Evolutionary conservation across 2,797 vertebrate species (phyloP).

Genomic region (Bovichtus diacanthus): DNA sequence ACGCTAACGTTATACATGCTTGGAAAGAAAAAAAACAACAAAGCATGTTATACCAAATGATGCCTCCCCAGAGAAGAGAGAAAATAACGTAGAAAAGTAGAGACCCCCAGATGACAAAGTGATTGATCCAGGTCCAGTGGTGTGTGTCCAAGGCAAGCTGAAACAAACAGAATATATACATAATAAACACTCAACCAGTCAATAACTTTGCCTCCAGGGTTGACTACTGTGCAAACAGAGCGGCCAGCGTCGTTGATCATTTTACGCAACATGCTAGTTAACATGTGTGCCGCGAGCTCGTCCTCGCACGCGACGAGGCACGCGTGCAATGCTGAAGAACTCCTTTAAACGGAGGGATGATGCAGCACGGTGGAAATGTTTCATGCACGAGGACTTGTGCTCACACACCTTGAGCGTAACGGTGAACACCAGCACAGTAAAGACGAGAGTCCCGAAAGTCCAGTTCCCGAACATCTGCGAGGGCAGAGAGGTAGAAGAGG

Average conservation of each 20-base stretch:
- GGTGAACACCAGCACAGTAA: constrained; percentile 96
- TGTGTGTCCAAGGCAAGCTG: constrained; percentile 98
- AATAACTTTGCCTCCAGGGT: constrained; percentile 44
- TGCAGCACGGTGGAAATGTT: not conserved
- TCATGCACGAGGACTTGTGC: not conserved
- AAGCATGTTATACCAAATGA: constrained; percentile 90
- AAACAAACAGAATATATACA: constrained; percentile 64
- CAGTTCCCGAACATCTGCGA: constrained; percentile 96
- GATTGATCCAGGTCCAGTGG: constrained; percentile 99
- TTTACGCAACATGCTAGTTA: constrained; percentile 52
- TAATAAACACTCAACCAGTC: constrained; percentile 49
- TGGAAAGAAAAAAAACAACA: not conserved
- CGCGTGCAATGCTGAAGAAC: constrained; percentile 1
- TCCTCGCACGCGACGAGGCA: not conserved
- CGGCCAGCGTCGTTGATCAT: constrained; percentile 30
- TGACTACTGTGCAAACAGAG: constrained; percentile 42
- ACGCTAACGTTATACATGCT: not conserved
- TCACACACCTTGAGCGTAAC: constrained; percentile 95
- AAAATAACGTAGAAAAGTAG: constrained; percentile 96
- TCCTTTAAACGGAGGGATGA: constrained; percentile 11
- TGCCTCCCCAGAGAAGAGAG: constrained; percentile 98
- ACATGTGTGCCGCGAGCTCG: not conserved
- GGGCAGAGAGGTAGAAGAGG: constrained; percentile 7
- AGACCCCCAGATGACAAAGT: constrained; percentile 99
- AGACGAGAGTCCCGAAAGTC: constrained; percentile 98